Evolutionary conservation across 2,797 vertebrate species (phyloP), one percentile per base, ranked within the genome.

Genomic region (Masticophis lateralis): DNA sequence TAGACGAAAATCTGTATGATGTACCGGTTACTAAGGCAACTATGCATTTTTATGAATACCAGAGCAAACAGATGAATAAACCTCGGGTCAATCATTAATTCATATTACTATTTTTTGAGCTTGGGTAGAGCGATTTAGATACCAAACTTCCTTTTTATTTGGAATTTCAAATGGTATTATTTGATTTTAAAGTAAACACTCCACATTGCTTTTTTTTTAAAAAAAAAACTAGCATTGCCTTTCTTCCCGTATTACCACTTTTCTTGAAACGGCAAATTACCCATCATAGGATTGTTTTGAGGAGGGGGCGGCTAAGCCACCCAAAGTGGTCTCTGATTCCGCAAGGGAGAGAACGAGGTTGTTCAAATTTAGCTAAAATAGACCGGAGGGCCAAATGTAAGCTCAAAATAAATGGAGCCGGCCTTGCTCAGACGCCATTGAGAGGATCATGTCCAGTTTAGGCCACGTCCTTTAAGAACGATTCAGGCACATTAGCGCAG

Each of bases 171-270:
- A 95, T 86, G 95, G 95, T 95, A 95, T 90, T 96, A 97, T 98
- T 97, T 98, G 96, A 97, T 97, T 96, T 59, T 92, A 97, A 94
- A 97, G 96, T 96, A 98, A 98, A 98, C 97, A 98, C 97, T 98
- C 83, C 61, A 87, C n/a, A 83, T 5, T 91, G 61, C 94, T 97
- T 96, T 96, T 51, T 51, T 55, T 59, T 59, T 20, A 59, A 59
- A 59, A 4, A 12, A 63, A 13, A 13, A 97, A 7, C 95, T 94
- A 96, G 95, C 94, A 51, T 92, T 74, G 89, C 92, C 87, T 88
- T 95, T 93, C 92, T 93, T n/a, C 51, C 94, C 94, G 90, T 91
- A 94, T 89, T 95, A 87, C 18, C 18, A 22, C 95, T 94, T 89
- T 69, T 79, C 22, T 90, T 57, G 92, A 94, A 94, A 92, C 93